Evolutionary conservation across 2,113 vertebrate species (phyloP).

Genomic region (Cyprinodon brontotheroides): DNA sequence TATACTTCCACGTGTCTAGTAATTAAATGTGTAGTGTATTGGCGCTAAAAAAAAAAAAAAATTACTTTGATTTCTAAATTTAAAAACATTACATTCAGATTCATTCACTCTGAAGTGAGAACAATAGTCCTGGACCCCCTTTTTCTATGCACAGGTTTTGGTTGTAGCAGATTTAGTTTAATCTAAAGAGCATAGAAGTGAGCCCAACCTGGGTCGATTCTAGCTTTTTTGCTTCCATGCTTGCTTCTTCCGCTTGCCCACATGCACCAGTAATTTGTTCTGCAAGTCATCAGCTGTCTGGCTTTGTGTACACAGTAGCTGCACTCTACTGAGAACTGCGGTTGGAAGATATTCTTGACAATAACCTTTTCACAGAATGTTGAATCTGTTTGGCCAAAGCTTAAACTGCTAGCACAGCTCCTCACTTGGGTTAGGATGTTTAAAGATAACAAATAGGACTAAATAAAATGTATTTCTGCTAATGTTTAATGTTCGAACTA

Average conservation of each 20-base stretch:
- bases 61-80: no score
- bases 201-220: neutral
- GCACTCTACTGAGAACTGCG: neutral
- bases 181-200: neutral
- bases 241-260: neutral
- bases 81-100: neutral
- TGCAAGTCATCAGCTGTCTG: constrained; percentile 1
- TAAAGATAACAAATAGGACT: neutral
- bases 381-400: neutral
- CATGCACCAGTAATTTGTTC: neutral
- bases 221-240: neutral
- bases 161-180: neutral
- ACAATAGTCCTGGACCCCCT: neutral
- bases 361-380: neutral
- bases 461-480: neutral
- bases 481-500: neutral
- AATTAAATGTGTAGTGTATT: no score
- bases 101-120: neutral
- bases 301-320: neutral
- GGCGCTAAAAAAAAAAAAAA: no score
- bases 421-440: no score
- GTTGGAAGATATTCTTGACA: neutral
- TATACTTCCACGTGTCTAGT: no score
- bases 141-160: neutral
- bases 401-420: neutral